Percentiles rank a stretch among this genome's conserved stretches.
Evolutionary conservation across 2,113 vertebrate species (phyloP).

Genomic region (Raja brachyura): DNA sequence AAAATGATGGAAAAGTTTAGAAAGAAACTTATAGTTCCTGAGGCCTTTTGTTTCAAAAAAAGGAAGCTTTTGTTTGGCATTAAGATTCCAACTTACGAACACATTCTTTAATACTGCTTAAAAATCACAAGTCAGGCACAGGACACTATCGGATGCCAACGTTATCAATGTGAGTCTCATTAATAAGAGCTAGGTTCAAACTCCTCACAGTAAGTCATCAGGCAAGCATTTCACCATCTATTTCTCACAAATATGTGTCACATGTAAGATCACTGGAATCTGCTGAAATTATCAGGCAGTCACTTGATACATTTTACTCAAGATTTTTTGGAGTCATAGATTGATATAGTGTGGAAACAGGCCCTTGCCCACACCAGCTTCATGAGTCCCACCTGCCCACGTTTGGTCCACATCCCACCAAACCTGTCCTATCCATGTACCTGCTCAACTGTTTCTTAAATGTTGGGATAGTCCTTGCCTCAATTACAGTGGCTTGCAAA

Average conservation of each 20-base stretch:
- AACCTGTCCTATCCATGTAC: no score
- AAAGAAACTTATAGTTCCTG: not conserved
- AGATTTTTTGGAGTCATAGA: no score
- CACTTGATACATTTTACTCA: not conserved
- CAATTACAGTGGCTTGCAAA: no score
- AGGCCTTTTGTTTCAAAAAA: not conserved
- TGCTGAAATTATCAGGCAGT: not conserved
- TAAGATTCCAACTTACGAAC: not conserved
- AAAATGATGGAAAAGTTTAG: no score
- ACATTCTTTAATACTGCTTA: not conserved
- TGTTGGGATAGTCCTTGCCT: no score
- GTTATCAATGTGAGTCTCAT: not conserved
- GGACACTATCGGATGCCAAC: not conserved
- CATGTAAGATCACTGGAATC: not conserved
- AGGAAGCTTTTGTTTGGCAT: not conserved
- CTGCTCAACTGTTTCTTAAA: no score
- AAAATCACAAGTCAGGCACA: slow-evolving; percentile 31
- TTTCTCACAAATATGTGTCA: not conserved
- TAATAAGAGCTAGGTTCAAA: not conserved
- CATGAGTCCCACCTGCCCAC: no score
- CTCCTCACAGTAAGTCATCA: not conserved
- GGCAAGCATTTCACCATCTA: not conserved
- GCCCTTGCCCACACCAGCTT: no score
- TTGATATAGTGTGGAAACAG: no score
- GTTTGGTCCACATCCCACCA: no score